Conservation (phyloP, 2,797 vertebrate species). For the Xenentodon cancila region DNA sequence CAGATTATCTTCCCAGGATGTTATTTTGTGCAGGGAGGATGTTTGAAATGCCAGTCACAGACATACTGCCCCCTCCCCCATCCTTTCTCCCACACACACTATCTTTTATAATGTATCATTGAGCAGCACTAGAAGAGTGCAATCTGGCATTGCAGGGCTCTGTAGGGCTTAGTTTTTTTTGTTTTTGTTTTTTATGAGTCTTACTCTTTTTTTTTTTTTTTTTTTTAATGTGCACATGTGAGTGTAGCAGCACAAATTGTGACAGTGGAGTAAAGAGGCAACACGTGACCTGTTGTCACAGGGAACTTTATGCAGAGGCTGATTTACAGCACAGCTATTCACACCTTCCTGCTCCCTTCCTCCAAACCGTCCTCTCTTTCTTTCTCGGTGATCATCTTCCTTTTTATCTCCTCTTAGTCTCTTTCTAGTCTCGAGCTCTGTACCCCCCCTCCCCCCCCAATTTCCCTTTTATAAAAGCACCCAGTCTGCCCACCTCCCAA, state of each 20-base stretch:
- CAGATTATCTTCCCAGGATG: conserved; percentile 83
- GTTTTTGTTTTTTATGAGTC: conserved; percentile 27
- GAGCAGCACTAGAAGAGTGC: conserved; percentile 64
- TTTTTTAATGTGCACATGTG: conserved; percentile 50
- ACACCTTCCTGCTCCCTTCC: conserved; percentile 58
- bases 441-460: conserved; percentile 11
- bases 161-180: conserved; percentile 44
- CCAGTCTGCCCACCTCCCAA: conserved; percentile 27
- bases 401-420: conserved; percentile 44
- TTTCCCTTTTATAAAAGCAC: conserved; percentile 21
- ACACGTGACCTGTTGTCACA: conserved; percentile 62
- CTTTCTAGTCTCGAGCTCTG: conserved; percentile 33
- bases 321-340: conserved; percentile 74
- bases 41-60: conserved; percentile 82
- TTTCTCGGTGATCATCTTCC: conserved; percentile 57
- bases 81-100: conserved; percentile 40
- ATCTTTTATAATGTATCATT: conserved; percentile 65
- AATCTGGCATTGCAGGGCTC: conserved; percentile 67
- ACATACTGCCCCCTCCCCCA: conserved; percentile 66
- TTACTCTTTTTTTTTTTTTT: conserved; percentile 14
- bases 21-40: conserved; percentile 79
- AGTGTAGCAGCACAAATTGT: conserved; percentile 51
- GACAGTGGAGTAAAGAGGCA: conserved; percentile 57
- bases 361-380: conserved; percentile 48
- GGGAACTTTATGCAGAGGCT: conserved; percentile 64